These are phyloP conservation scores for Neodiprion virginianus DNA, from an alignment of 1,140 invertebrate species.

Conservation along the genomic window DNA sequence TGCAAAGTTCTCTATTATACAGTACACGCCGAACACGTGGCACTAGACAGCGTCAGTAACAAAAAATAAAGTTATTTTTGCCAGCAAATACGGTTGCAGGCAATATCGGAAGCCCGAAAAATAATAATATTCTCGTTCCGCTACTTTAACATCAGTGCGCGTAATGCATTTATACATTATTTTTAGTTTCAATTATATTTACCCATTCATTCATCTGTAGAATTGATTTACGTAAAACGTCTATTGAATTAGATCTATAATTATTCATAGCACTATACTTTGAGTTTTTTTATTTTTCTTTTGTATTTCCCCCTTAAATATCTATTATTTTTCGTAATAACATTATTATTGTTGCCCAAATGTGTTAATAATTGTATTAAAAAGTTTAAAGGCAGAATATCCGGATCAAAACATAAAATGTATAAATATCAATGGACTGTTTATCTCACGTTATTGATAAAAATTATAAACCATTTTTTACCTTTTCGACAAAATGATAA, in stretches of 20 bases:
- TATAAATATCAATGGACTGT: not conserved
- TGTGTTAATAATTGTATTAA: not conserved
- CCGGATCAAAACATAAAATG: not conserved
- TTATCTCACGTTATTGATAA: not conserved
- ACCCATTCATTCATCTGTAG: not conserved
- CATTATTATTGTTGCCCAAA: not conserved
- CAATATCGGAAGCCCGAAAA: not conserved
- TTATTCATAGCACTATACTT: not conserved
- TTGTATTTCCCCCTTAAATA: not conserved
- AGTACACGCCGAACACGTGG: not conserved
- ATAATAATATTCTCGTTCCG: not conserved
- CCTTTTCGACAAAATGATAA: not conserved
- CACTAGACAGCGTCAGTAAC: not conserved
- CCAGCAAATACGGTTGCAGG: not conserved
- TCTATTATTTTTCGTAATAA: not conserved
- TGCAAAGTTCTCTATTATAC: not conserved
- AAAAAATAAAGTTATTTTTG: not conserved
- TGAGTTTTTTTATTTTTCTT: not conserved
- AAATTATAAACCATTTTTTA: constrained; percentile 5
- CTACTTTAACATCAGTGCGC: not conserved
- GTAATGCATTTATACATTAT: not conserved
- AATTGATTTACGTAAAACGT: not conserved
- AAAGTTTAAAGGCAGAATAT: not conserved
- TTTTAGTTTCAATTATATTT: not conserved
- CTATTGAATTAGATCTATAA: not conserved